Base-by-base conservation (phyloP, 2,113 vertebrate species). In the Fukomys damarensis region DNA sequence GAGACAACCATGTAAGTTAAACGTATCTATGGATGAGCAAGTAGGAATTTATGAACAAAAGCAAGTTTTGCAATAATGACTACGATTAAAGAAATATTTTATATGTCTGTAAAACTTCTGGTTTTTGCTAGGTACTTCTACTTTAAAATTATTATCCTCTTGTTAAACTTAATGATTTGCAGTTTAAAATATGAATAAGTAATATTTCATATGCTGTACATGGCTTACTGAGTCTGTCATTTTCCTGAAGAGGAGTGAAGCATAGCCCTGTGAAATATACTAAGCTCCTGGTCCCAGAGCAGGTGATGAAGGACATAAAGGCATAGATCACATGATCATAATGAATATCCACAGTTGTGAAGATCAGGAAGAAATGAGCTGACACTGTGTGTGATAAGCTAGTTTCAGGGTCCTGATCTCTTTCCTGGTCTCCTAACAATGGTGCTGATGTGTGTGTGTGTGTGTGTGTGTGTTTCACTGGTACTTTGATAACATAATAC, bases 311-410 rank as follows among this genome's bases (percentile, higher is more conserved):
- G 49, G 49, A 93, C 41, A 65, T 81, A 79, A 24, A 77, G 54
- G 43, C 43, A 70, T 35, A 77, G 66, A 58, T 38, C 12, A 59
- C 11, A 28, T 56, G 54, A 58, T 54, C 58, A 46, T 2, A 0
- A 59, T 72, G 79, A 79, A 89, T 92, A 83, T 79, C 82, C n/a
- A 65, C 79, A 93, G 92, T 28, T 54, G n/a, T 79, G 52, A 96
- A 87, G 35, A 76, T 79, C 43, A 91, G 22, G 41, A 88, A 59
- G 26, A 91, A 84, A 41, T 41, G 32, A 84, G 38, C 43, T 41
- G 58, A 58, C 49, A 41, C 14, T 46, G 2, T 17, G 4, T 28
- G 26, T 41, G 12, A 59, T 66, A 83, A 95, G 32, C 52, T 24
- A 56, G 9, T 81, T 68, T 74, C 63, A 66, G 63, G 26, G 14